Conservation (phyloP, 2,797 vertebrate species). For the Dendrocincla fuliginosa region DNA sequence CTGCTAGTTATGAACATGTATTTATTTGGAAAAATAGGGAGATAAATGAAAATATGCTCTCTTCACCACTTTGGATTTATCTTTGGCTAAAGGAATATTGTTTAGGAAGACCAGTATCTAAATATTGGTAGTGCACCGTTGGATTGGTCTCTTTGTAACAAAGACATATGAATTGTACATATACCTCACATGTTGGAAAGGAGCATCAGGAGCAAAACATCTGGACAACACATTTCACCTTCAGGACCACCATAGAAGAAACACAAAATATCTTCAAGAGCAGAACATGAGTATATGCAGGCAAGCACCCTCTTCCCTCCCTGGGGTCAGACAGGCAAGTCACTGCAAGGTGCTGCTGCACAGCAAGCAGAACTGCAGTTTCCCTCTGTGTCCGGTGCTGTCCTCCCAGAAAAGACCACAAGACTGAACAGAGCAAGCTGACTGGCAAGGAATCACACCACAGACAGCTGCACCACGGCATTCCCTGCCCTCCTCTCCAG, state of each 20-base stretch:
- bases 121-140: not conserved
- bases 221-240: not conserved
- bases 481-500: not conserved
- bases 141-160: not conserved
- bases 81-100: not conserved
- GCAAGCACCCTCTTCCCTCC: not conserved
- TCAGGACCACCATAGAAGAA: not conserved
- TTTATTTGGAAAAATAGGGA: not conserved
- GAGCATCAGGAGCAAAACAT: not conserved
- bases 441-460: rapidly evolving
- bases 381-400: rapidly evolving
- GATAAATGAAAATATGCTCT: not conserved
- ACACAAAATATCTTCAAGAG: not conserved
- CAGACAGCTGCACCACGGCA: not conserved
- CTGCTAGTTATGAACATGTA: not conserved
- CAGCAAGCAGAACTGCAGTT: not conserved
- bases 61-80: not conserved
- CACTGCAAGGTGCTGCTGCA: not conserved
- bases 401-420: rapidly evolving
- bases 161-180: not conserved
- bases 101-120: not conserved
- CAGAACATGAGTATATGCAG: rapidly evolving
- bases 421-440: not conserved
- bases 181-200: not conserved
- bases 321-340: not conserved